phyloP scores from a whole-genome alignment of 2,113 vertebrate species.

The Potamarius usumacintae region DNA sequence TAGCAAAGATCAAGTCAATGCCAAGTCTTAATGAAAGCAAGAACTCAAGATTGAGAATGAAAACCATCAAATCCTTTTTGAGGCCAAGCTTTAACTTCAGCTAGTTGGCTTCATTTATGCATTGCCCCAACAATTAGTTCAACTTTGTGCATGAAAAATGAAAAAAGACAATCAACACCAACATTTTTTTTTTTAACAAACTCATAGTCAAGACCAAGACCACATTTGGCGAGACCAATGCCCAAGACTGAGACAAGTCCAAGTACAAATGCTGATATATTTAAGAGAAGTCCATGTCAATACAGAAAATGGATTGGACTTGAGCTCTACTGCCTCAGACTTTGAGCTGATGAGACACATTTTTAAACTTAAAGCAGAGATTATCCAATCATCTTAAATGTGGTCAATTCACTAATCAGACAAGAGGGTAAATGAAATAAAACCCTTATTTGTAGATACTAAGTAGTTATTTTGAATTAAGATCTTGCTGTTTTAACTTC shows the following conservation, averaged over 20 bases:
- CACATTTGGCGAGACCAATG: background rate
- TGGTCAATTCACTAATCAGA: background rate
- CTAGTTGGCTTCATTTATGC: too few species aligned
- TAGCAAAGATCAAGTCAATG: background rate
- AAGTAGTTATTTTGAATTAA: background rate
- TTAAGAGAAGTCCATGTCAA: background rate
- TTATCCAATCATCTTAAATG: background rate
- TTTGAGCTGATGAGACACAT: background rate
- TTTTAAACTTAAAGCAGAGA: background rate
- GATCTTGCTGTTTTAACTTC: background rate
- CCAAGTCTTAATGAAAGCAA: background rate
- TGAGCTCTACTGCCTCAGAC: background rate
- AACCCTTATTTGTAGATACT: background rate
- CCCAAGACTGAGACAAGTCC: background rate
- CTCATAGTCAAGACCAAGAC: background rate
- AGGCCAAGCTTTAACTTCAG: background rate
- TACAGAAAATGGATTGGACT: background rate
- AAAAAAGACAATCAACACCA: too few species aligned
- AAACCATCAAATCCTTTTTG: background rate
- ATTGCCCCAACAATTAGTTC: too few species aligned
- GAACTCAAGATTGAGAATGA: background rate
- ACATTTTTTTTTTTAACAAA: background rate
- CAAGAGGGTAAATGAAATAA: background rate
- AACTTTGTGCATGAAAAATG: too few species aligned
- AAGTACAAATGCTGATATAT: background rate